These are phyloP conservation scores for Heterodera schachtii DNA, from an alignment of 1,140 invertebrate genomes.

Conservation along the genomic window DNA sequence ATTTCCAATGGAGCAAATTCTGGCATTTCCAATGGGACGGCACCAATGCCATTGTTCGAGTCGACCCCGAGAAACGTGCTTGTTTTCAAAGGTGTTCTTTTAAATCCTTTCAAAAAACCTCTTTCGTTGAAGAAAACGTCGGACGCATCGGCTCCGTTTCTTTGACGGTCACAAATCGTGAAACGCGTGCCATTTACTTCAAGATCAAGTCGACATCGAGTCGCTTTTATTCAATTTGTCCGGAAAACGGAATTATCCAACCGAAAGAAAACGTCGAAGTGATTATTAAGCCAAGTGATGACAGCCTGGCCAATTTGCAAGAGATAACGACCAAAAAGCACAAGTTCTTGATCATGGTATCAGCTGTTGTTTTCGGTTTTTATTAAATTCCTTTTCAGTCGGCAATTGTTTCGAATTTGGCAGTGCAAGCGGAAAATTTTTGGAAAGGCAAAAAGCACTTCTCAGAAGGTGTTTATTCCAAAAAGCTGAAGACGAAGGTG, in stretches of 20 bases:
- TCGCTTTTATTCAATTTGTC: slow-evolving; percentile 12
- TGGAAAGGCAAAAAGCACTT: slow-evolving; percentile 1
- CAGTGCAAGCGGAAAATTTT: slow-evolving; percentile 13
- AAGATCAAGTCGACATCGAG: slow-evolving; percentile 15
- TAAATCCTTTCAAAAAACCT: too few species aligned
- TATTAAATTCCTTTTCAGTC: neutral
- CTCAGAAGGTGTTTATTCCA: neutral
- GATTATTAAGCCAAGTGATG: slow-evolving; percentile 8
- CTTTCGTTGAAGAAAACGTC: slow-evolving; percentile 5
- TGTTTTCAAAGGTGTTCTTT: too few species aligned
- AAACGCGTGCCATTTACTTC: slow-evolving; percentile 7
- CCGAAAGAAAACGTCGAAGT: neutral
- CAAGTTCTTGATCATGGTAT: slow-evolving; percentile 19
- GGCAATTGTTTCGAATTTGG: neutral
- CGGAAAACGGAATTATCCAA: slow-evolving; percentile 9
- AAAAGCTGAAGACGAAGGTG: neutral
- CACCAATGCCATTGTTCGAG: too few species aligned
- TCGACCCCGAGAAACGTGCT: too few species aligned
- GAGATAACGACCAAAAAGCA: slow-evolving; percentile 4
- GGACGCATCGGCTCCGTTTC: slow-evolving; percentile 11
- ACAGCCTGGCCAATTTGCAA: neutral
- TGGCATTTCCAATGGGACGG: too few species aligned
- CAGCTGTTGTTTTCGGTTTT: neutral
- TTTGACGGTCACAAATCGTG: slow-evolving; percentile 6
- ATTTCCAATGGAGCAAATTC: too few species aligned